Base-by-base conservation (phyloP, 1,140 invertebrate genomes). In the Procambarus virginalis region DNA sequence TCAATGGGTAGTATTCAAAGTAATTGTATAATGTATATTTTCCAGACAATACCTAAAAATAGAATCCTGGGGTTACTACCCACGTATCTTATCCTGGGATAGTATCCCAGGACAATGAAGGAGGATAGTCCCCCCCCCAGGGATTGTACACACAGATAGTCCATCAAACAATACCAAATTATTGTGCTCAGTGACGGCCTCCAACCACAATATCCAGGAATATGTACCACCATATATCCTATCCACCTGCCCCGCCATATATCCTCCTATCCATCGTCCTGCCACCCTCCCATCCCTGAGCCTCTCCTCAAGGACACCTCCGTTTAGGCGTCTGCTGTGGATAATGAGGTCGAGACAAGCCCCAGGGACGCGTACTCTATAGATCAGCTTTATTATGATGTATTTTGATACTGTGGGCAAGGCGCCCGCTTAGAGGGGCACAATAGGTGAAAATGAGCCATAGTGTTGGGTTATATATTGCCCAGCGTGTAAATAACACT, bases 361-460 rank as follows among this genome's bases (percentile, higher is more conserved):
- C 51, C 51, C 51, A 55, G 2, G 6, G 6, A 9, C 51, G 51
- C 51, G 6, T 73, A 55, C 46, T 88, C 80, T 88, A 88, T 88
- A 68, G 64, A 78, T 80, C 22, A 88, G 82, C 78, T 88, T 88
- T 88, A 88, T 88, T 88, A 81, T 88, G 86, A 88, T 81, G 48
- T 81, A 88, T 88, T 80, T 88, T 81, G 79, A 88, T 45, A 51
- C 84, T 75, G 10, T 78, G 46, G 48, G 86, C 49, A 73, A 80
- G 73, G 34, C 77, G 86, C 64, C 12, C 60, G 22, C 64, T 73
- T 48, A 73, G 79, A 34, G 86, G 22, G 60, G 17, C 78, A 88
- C 86, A 88, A 88, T 88, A 70, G 86, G 77, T 81, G 78, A 73
- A 81, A 88, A 88, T 88, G 86, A 88, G 78, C 78, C 86, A 88